Evolutionary conservation across 2,797 vertebrate species (phyloP), one percentile per base, ranked within the genome.

Genomic region (Yasuhikotakia modesta): DNA sequence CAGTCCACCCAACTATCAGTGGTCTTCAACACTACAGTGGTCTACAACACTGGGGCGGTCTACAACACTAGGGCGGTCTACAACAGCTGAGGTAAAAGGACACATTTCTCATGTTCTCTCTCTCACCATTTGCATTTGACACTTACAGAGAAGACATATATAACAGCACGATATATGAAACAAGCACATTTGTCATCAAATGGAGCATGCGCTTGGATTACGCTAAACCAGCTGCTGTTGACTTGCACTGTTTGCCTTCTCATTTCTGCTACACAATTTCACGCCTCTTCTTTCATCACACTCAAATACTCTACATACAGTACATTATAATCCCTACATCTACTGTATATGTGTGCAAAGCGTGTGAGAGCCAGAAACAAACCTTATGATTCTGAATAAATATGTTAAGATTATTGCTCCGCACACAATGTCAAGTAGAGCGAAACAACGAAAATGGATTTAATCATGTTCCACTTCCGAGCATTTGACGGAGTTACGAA

Each of bases 1-100:
- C 32, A 12, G 0, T 50, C 17, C 55, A n/a, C 30, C 43, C 1
- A 2, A 16, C 50, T 11, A 55, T 88, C 88, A 90, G 79, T 87
- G 87, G 87, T 89, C 89, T 39, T 43, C 21, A 48, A 87, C 90
- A 91, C n/a, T n/a, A n/a, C n/a, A n/a, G n/a, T n/a, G n/a, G n/a
- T n/a, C n/a, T n/a, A n/a, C n/a, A n/a, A n/a, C n/a, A n/a, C n/a
- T n/a, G n/a, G n/a, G n/a, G n/a, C n/a, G n/a, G n/a, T n/a, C n/a
- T n/a, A n/a, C n/a, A n/a, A n/a, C n/a, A n/a, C n/a, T n/a, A n/a
- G n/a, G n/a, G n/a, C n/a, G n/a, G n/a, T 89, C 89, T 39, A 53
- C 21, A 48, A 87, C 90, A 91, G 91, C 87, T 92, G 89, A 90
- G 90, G 89, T 82, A 87, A 92, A 93, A 92, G 90, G 89, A 86